These are phyloP conservation scores for Larimichthys crocea DNA, from an alignment of 2,113 vertebrate species.

Conservation along the genomic window DNA sequence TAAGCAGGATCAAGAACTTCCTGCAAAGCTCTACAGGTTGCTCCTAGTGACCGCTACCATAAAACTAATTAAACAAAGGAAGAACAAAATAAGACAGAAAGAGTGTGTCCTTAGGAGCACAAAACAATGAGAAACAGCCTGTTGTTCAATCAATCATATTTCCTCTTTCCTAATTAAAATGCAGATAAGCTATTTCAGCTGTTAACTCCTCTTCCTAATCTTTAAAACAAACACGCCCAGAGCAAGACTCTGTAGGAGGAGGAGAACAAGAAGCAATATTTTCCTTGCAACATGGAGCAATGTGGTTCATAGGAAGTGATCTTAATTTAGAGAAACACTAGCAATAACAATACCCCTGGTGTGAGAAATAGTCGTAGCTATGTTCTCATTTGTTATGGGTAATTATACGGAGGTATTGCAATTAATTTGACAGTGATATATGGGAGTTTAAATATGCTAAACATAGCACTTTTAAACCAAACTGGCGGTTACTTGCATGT, in stretches of 20 bases:
- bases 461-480: constrained; percentile 31
- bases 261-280: background rate
- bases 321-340: constrained; percentile 31
- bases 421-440: constrained; percentile 49
- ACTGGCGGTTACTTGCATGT: background rate
- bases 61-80: too few species aligned
- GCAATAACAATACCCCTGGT: constrained; percentile 9
- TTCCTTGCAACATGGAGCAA: constrained; percentile 11
- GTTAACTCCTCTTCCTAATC: background rate
- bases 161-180: background rate
- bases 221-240: constrained; percentile 21
- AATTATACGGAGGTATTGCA: constrained; percentile 39
- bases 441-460: constrained; percentile 37
- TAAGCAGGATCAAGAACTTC: too few species aligned
- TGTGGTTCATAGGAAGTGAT: constrained; percentile 15
- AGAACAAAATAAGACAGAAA: background rate
- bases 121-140: background rate
- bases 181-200: background rate
- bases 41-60: too few species aligned
- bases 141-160: background rate
- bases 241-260: background rate
- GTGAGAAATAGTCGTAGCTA: constrained; percentile 19
- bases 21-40: too few species aligned
- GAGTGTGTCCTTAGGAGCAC: background rate
- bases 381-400: constrained; percentile 49